Conservation (phyloP, 1,140 invertebrate genomes). For the Papilio glaucus region DNA sequence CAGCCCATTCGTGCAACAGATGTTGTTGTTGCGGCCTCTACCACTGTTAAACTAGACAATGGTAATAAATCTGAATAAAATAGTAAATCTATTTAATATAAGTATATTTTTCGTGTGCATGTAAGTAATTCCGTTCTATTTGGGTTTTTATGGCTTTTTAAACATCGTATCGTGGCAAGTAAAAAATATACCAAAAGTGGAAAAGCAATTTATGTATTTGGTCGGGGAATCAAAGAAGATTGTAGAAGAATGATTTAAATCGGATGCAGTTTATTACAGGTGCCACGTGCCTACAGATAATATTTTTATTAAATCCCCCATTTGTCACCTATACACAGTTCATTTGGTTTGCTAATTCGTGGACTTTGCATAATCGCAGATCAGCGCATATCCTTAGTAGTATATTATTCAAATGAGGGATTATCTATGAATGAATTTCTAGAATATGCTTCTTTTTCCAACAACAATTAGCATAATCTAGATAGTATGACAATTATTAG, state of each 20-base stretch:
- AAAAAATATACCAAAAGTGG: neutral
- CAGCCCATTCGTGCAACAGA: no score
- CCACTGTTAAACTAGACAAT: no score
- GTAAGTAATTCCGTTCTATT: no score
- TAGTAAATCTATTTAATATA: neutral
- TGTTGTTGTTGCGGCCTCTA: no score
- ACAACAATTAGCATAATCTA: neutral
- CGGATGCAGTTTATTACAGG: neutral
- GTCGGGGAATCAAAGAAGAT: neutral
- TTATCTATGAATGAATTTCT: constrained; percentile 5
- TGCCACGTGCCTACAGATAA: neutral
- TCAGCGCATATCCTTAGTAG: neutral
- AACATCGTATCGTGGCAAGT: neutral
- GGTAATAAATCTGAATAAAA: no score
- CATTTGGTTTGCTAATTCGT: neutral
- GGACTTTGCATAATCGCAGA: constrained; percentile 3
- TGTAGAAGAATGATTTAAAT: neutral
- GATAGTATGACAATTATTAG: neutral
- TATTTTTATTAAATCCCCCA: neutral
- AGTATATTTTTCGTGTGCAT: no score
- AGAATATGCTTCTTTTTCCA: neutral
- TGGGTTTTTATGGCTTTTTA: no score
- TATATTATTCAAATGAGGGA: neutral
- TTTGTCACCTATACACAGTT: neutral
- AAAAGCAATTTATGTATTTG: neutral